A percentile compares a stretch with the other conserved stretches of the same genome.
Evolutionary conservation across 2,113 vertebrate genomes (phyloP).

Genomic region (Nanorana parkeri): DNA sequence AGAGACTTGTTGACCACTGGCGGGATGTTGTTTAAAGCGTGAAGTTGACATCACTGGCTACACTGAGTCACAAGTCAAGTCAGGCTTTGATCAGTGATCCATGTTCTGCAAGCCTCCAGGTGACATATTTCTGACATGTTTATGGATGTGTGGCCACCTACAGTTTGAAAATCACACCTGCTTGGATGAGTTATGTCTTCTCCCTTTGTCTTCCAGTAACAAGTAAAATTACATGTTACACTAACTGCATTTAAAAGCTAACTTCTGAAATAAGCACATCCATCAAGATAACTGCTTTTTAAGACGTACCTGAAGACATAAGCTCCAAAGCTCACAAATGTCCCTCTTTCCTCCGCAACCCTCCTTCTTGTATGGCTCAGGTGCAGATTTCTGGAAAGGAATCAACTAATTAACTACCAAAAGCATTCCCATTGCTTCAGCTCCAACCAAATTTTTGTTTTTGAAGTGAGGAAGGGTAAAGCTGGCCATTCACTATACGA

Average conservation of each 20-base stretch:
- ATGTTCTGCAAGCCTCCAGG: not conserved
- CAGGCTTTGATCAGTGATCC: slow-evolving; percentile 23
- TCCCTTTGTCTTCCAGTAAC: not conserved
- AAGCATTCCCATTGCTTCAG: no score
- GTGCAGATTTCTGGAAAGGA: no score
- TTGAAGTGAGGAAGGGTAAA: no score
- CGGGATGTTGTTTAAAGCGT: not conserved
- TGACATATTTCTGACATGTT: slow-evolving; percentile 29
- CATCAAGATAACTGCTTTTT: slow-evolving; percentile 14
- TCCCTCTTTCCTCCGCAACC: no score
- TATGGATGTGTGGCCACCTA: slow-evolving; percentile 29
- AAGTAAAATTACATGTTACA: slow-evolving; percentile 4
- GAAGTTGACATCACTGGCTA: not conserved
- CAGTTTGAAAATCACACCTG: slow-evolving; percentile 33
- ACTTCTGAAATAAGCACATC: not conserved
- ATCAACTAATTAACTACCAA: no score
- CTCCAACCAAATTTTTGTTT: no score
- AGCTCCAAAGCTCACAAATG: no score
- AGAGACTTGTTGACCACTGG: not conserved
- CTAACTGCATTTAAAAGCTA: not conserved
- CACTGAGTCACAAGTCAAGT: not conserved
- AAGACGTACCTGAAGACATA: not conserved
- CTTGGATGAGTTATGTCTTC: slow-evolving; percentile 1
- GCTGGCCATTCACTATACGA: no score
- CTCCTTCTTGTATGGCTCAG: no score